Base-by-base conservation (phyloP, 1,140 invertebrate species). In the Gonatopus flavifemur region DNA sequence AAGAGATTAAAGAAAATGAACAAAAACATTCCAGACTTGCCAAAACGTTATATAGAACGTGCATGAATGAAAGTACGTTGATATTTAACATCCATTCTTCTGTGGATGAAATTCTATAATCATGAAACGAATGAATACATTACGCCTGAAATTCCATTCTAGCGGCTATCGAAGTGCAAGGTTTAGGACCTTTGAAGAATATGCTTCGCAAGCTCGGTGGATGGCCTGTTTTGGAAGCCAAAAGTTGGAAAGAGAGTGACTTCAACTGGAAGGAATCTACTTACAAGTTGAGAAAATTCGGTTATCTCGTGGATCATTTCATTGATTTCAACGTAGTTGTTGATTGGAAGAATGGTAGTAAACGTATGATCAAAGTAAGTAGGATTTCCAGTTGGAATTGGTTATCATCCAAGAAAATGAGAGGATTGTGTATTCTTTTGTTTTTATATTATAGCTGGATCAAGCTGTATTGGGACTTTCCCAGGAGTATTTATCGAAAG, bases 271-370 rank as follows among this genome's bases (percentile, higher is more conserved):
- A 86, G 60, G 81, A 91, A 51, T 86, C 86, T 7, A 86, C 94
- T 3, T 93, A 89, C 76, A 88, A 83, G 45, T 94, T 92, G 76
- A 81, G 89, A 15, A 77, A 79, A 39, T 74, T 82, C 4, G 94
- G 94, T 3, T 94, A 91, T 68, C 91, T 89, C 5, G 88, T 93
- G 31, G 91, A 95, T 71, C 94, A 96, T 66, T 88, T 96, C 65
- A 82, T 98, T n/a, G 91, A 95, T 64, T 92, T 96, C 59, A 93
- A 90, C 25, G 87, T 97, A 43, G 85, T 86, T 3, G 88, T 91
- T 6, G 93, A 97, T 76, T 82, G 93, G n/a, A 94, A 93, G 70
- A 96, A 96, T 71, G 91, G 89, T 19, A 90, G 89, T 0, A 84
- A 82, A 51, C 80, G 93, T 40, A 82, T 93, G 22, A 92, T 96